phyloP scores from a whole-genome alignment of 2,113 vertebrate species.

The Tringa solitaria region DNA sequence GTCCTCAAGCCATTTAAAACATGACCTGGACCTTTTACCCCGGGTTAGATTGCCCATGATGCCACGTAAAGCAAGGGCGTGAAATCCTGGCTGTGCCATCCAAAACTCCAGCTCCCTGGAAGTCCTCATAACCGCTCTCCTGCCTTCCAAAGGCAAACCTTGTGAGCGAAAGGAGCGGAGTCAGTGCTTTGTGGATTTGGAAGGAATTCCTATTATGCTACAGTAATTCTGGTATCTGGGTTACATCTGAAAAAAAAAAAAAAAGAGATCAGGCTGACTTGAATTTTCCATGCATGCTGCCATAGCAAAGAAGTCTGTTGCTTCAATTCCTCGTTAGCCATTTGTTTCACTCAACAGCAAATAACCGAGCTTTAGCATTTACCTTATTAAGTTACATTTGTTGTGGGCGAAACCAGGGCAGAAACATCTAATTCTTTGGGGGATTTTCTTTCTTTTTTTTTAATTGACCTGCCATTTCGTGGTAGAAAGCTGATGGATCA shows the following conservation, averaged over 20 bases:
- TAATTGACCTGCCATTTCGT: slow-evolving; percentile 50
- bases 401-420: slow-evolving; percentile 40
- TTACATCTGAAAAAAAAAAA: slow-evolving; percentile 68
- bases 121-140: neutral
- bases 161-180: neutral
- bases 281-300: slow-evolving; percentile 67
- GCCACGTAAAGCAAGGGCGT: neutral
- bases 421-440: neutral
- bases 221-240: slow-evolving; percentile 70
- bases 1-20: slow-evolving; percentile 38
- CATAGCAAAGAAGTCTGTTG: slow-evolving; percentile 65
- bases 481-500: slow-evolving; percentile 42
- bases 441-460: slow-evolving; percentile 45
- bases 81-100: neutral
- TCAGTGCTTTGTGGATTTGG: slow-evolving; percentile 66
- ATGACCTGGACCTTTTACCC: slow-evolving; percentile 30
- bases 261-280: slow-evolving; percentile 69
- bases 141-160: slow-evolving; percentile 11
- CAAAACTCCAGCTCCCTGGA: slow-evolving; percentile 5
- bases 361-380: slow-evolving; percentile 25
- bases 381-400: slow-evolving; percentile 47
- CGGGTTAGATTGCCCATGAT: neutral
- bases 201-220: slow-evolving; percentile 73
- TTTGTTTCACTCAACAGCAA: slow-evolving; percentile 24
- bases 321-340: slow-evolving; percentile 51